A percentile compares a stretch with the other conserved stretches of the same genome.
These are phyloP conservation scores for Coryphaenoides rupestris DNA, from an alignment of 2,113 vertebrate genomes.

Conservation along the genomic window DNA sequence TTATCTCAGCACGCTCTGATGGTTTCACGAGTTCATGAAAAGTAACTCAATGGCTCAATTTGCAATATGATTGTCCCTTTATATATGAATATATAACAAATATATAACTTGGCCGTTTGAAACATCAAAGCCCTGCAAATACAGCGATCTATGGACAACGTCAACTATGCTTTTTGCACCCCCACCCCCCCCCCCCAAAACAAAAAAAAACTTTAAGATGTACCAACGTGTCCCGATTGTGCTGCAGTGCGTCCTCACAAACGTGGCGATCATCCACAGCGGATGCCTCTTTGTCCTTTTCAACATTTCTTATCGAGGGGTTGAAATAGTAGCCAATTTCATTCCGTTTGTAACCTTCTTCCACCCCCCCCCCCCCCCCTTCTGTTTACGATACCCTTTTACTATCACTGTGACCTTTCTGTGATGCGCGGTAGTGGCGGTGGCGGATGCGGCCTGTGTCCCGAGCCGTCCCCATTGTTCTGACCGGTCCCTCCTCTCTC, in stretches of 20 bases:
- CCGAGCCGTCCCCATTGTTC: conserved; percentile 52
- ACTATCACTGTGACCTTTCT: conserved; percentile 74
- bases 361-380: conserved; percentile 66
- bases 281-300: conserved; percentile 39
- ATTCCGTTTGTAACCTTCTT: conserved; percentile 54
- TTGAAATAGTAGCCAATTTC: conserved; percentile 48
- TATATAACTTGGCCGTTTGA: neutral
- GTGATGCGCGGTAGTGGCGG: conserved; percentile 48
- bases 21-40: neutral
- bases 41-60: neutral
- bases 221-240: neutral
- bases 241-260: neutral
- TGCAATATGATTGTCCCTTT: neutral
- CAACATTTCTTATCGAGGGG: conserved; percentile 45
- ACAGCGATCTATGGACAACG: no score
- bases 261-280: neutral
- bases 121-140: no score
- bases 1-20: neutral
- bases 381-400: conserved; percentile 64
- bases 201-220: no score
- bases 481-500: conserved; percentile 52
- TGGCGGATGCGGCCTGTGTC: conserved; percentile 33
- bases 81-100: conserved; percentile 8
- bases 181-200: no score
- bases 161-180: no score